phyloP scores from a whole-genome alignment of 1,140 invertebrate species.

The Uloborus diversus region DNA sequence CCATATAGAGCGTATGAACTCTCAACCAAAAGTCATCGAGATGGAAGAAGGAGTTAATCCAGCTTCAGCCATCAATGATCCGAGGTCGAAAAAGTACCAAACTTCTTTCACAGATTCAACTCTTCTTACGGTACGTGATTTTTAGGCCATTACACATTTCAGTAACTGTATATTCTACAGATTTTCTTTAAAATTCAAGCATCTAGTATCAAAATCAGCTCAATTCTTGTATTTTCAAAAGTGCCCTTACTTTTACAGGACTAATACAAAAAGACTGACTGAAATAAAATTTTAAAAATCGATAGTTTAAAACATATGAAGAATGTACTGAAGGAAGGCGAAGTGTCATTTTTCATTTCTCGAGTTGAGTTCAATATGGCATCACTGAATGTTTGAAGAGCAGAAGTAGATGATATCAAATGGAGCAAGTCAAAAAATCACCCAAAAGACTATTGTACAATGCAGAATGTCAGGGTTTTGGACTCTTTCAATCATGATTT shows the following conservation, averaged over 20 bases:
- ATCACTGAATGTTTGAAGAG: too few relatives aligned
- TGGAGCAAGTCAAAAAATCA: too few relatives aligned
- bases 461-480: too few relatives aligned
- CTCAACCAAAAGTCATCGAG: slow-evolving; percentile 31
- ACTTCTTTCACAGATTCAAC: slow-evolving; percentile 12
- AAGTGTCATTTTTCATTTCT: too few relatives aligned
- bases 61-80: slow-evolving; percentile 22
- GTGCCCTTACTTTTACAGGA: not conserved
- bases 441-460: too few relatives aligned
- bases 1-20: slow-evolving; percentile 13
- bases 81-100: slow-evolving; percentile 33
- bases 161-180: not conserved
- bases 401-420: too few relatives aligned
- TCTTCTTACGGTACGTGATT: slow-evolving; percentile 12
- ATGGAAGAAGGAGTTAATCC: slow-evolving; percentile 48
- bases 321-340: too few relatives aligned
- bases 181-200: not conserved
- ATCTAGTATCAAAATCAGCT: too few relatives aligned
- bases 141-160: not conserved
- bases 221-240: not conserved
- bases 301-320: not conserved
- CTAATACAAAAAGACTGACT: not conserved
- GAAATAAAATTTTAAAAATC: not conserved
- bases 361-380: too few relatives aligned
- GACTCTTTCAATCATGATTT: too few relatives aligned